A percentile compares a stretch with the other conserved stretches of the same genome.
These are phyloP conservation scores for Eulimnadia texana DNA, from an alignment of 1,140 invertebrate genomes.

Conservation along the genomic window DNA sequence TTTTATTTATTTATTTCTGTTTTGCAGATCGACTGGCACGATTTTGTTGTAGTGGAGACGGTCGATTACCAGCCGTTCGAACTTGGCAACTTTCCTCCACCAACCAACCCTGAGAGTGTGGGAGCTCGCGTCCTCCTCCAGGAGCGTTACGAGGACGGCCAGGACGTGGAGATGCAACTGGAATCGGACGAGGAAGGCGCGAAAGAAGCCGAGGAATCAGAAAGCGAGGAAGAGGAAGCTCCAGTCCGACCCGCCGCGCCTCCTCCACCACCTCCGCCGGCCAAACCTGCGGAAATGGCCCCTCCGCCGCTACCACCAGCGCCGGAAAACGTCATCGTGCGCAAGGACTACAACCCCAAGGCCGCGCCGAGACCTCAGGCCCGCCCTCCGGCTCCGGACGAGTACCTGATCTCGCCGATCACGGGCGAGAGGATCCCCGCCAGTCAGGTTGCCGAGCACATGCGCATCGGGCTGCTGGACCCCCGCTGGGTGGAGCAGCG, in stretches of 20 bases:
- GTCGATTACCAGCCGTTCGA: constrained; percentile 97
- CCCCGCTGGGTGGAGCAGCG: constrained; percentile 95
- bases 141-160: constrained; percentile 44
- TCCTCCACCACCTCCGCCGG: constrained; percentile 23
- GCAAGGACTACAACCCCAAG: constrained; percentile 94
- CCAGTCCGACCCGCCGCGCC: constrained; percentile 19
- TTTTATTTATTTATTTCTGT: constrained; percentile 4
- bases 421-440: constrained; percentile 95
- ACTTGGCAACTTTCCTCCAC: constrained; percentile 86
- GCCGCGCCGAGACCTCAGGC: constrained; percentile 39
- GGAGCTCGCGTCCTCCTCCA: constrained; percentile 67
- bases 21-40: constrained; percentile 94
- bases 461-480: constrained; percentile 92
- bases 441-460: constrained; percentile 92
- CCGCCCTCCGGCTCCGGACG: constrained; percentile 49
- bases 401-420: constrained; percentile 93
- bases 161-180: constrained; percentile 59
- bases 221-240: constrained; percentile 21
- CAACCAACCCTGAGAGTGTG: constrained; percentile 92
- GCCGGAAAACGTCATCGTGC: constrained; percentile 85
- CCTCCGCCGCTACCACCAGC: constrained; percentile 45
- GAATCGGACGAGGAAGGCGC: constrained; percentile 52
- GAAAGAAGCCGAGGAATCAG: constrained; percentile 20
- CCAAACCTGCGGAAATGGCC: constrained; percentile 24
- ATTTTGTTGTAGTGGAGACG: constrained; percentile 98